Base-by-base conservation (phyloP, 2,797 vertebrate genomes). In the Hephaestus fuliginosus region DNA sequence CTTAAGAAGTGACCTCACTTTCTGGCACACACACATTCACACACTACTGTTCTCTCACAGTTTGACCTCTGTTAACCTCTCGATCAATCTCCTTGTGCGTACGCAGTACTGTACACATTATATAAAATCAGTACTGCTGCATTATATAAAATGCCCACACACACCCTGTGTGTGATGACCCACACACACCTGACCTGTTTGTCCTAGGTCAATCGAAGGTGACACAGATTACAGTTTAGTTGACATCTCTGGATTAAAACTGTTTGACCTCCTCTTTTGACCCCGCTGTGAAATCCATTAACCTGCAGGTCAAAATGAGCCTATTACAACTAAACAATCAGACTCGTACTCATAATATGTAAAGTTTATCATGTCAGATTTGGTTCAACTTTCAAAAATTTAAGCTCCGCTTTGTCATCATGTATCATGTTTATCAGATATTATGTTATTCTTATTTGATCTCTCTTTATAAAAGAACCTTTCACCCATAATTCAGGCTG, bases 221-320 rank as follows among this genome's bases (percentile, higher is more conserved):
- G 76, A 60, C 65, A 68, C 28, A 66, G 74, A 79, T 84, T 60
- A 80, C 17, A 70, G 82, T 33, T 67, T 8, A 67, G 14, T 10
- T 11, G 7, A 57, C 66, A 76, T 62, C 20, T 57, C 22, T 36
- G 44, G 74, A 81, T 75, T 53, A 43, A 78, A 81, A 33, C 39
- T 0, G n/a, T 64, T 46, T 49, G 46, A 74, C 58, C 57, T 41
- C n/a, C 17, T 52, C 36, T 7, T 17, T 5, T 9, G 22, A 62
- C 53, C 43, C 39, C 1, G 36, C 2, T 14, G 17, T 41, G 3
- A 25, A 53, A 58, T 44, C 48, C 20, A 39, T 55, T 64, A 74
- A 77, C 64, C 80, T 65, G 70, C 22, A 41, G 68, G 56, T 61
- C 13, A 33, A 7, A 49, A 33, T 49, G 1, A 51, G 66, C 9